Evolutionary conservation across 2,888 invertebrate species (phyloP).

Genomic region (Limnephilus rhombicus): DNA sequence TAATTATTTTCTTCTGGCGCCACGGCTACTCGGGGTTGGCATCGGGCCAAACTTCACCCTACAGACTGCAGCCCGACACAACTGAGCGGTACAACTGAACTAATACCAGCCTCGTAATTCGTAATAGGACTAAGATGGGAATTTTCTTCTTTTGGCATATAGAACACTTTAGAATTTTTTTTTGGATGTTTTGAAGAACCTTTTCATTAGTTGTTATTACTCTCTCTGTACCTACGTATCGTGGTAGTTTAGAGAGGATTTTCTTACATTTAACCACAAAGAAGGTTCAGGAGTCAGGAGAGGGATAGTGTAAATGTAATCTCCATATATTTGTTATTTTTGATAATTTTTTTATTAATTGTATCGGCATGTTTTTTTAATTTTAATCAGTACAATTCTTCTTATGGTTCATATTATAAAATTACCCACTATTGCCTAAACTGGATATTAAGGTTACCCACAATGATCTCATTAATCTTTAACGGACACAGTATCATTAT

Average conservation of each 20-base stretch:
- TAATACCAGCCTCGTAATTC: neutral
- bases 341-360: neutral
- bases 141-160: neutral
- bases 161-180: neutral
- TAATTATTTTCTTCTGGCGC: no score
- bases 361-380: neutral
- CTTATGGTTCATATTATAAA: neutral
- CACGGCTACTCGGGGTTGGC: no score
- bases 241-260: neutral
- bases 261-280: neutral
- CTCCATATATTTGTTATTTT: no score
- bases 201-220: neutral
- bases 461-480: neutral
- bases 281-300: no score
- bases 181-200: neutral
- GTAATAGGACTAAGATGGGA: neutral
- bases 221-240: no score
- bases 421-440: neutral
- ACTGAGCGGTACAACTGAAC: no score
- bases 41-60: no score
- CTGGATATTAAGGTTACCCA: neutral
- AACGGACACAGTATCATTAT: neutral
- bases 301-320: no score
- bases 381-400: neutral
- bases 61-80: no score